A percentile compares a stretch with the other conserved stretches of the same genome.
Evolutionary conservation across 2,888 invertebrate species (phyloP).

Genomic region (Julus scandinavius): DNA sequence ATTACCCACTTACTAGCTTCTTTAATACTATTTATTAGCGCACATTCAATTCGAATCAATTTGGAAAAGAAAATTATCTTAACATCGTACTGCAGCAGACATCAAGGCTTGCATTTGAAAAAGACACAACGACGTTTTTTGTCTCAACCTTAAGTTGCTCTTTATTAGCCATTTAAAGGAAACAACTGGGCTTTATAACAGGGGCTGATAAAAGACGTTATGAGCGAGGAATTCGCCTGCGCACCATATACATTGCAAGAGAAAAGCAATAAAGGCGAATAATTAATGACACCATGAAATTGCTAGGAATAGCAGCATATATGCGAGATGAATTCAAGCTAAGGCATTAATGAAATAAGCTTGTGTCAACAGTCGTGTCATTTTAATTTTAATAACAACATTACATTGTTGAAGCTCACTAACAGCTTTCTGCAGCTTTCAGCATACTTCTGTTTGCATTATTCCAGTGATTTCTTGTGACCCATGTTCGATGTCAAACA

Average conservation of each 20-base stretch:
- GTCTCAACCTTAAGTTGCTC: background rate
- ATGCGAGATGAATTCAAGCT: background rate
- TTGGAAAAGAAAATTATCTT: background rate
- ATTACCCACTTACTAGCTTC: background rate
- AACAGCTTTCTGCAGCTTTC: background rate
- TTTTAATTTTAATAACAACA: slow-evolving; percentile 9
- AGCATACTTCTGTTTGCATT: too few species aligned
- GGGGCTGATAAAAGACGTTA: slow-evolving; percentile 20
- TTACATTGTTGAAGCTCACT: background rate
- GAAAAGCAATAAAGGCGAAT: slow-evolving; percentile 5
- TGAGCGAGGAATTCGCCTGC: background rate
- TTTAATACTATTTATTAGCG: slow-evolving; percentile 6
- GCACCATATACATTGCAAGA: background rate
- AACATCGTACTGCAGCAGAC: background rate
- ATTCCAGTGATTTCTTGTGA: too few species aligned
- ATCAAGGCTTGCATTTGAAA: background rate
- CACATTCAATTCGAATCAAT: slow-evolving; percentile 21
- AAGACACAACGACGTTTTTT: background rate
- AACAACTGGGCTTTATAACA: slow-evolving; percentile 11
- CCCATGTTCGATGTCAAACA: too few species aligned
- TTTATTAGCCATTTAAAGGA: slow-evolving; percentile 33
- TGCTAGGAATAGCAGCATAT: background rate
- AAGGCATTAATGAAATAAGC: background rate
- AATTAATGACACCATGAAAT: background rate
- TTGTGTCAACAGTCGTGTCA: background rate